Evolutionary conservation across 2,113 vertebrate species (phyloP).

Genomic region (Clarias magur): DNA sequence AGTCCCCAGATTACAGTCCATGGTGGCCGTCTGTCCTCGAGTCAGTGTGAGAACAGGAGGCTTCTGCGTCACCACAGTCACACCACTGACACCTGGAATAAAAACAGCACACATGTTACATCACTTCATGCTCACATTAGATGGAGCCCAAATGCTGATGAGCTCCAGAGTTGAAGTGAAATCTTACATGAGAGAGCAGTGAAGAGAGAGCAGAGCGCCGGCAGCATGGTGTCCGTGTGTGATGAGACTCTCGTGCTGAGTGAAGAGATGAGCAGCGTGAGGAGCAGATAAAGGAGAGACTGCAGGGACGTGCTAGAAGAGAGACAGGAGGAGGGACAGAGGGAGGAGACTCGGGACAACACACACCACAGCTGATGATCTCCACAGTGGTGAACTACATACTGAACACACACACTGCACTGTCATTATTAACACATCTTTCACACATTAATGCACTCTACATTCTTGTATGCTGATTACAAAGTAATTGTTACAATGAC

Average conservation of each 20-base stretch:
- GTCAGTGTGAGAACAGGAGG: slow-evolving; percentile 29
- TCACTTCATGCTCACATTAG: background rate
- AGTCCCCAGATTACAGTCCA: slow-evolving; percentile 44
- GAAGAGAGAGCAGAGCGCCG: slow-evolving; percentile 26
- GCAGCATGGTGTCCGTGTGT: slow-evolving; percentile 2
- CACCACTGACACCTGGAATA: slow-evolving; percentile 37
- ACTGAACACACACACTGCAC: background rate
- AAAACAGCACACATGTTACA: too few species aligned
- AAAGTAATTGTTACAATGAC: too few species aligned
- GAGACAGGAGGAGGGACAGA: too few species aligned
- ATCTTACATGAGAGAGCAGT: slow-evolving; percentile 24
- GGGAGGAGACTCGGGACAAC: too few species aligned
- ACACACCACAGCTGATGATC: too few species aligned
- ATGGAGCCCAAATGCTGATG: slow-evolving; percentile 7
- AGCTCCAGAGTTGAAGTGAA: background rate
- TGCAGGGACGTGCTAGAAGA: too few species aligned
- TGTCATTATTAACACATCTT: background rate
- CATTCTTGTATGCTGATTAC: too few species aligned
- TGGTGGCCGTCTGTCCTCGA: slow-evolving; percentile 32
- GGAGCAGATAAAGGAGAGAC: too few species aligned
- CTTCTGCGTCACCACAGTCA: slow-evolving; percentile 40
- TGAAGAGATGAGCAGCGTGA: too few species aligned
- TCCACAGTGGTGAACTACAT: background rate
- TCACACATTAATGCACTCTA: background rate
- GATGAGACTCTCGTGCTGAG: too few species aligned